Evolutionary conservation across 2,888 invertebrate genomes (phyloP), one percentile per base, ranked within the genome.

Genomic region (Ornithoptera alexandrae): DNA sequence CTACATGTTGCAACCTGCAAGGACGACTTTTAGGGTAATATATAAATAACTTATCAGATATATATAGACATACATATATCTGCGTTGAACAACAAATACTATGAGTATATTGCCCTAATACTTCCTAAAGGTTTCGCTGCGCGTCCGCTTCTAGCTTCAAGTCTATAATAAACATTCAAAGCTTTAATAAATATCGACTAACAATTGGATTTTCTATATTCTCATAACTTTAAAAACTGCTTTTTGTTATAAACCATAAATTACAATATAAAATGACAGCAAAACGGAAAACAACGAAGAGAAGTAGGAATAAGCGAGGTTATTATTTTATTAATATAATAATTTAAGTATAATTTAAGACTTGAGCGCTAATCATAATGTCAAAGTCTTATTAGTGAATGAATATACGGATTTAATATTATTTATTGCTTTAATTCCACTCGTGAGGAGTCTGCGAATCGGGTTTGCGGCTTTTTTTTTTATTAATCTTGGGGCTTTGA

Each of bases 1-100:
- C 74, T 76, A 76, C 76, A 74, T 64, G 71, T 71, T 73, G 67
- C 65, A 71, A 72, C 70, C 70, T 70, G 70, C 67, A 70, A 67
- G 67, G 70, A 70, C 56, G 42, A 62, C 62, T 67, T 65, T 67
- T 60, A 63, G 70, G 67, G 66, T 66, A 63, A 59, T 70, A 60
- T 24, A 65, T 7, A 42, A 20, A 17, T 24, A 63, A 39, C 58
- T 30, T 50, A 62, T 62, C 46, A 24, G n/a, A 61, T 30, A 15
- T 57, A 20, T 62, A 18, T 12, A 46, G 15, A 20, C 46, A 39
- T 39, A 20, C 12, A 46, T 15, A 39, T 39, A 39, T 39, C 39
- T 39, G 7, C 39, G 6, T 15, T 3, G 15, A 18, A 15, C 39
- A 42, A 58, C 30, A 53, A 58, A 30, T 24, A 36, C 36, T 30